Evolutionary conservation across 2,888 invertebrate species (phyloP), one percentile per base, ranked within the genome.

Genomic region (Chrysotoxum bicinctum): DNA sequence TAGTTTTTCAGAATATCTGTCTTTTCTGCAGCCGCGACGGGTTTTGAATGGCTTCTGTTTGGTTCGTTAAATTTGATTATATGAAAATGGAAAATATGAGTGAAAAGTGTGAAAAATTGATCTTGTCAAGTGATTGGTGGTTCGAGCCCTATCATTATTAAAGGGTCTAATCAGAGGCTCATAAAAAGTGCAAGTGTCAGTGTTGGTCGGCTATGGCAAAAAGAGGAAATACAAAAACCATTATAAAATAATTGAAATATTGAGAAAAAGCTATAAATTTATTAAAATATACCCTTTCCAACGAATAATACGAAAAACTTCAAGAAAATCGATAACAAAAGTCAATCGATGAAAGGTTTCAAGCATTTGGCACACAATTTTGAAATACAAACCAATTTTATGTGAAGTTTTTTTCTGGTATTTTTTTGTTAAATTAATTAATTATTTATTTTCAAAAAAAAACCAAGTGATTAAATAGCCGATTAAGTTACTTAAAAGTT

Each of bases 1-100:
- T 21, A 16, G 10, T 45, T 16, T 45, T 12, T 6, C 7, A 16
- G 21, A 16, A 12, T 69, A 23, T 35, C 8, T 19, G 1, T 54
- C 4, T 37, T 68, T 35, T 37, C n/a, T 50, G 58, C 62, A 26
- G 9, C 56, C 56, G 75, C 79, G 52, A 54, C 66, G 66, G 66
- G n/a, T 2, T 9, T 7, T 45, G 45, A 10, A 30, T 12, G n/a
- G 4, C 19, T 23, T 30, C 16, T 45, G 16, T 8, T 43, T 43
- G 8, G 3, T 16, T n/a, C 8, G n/a, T 40, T 8, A 3, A 43
- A 16, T 43, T 8, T 16, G 16, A 43, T 14, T 14, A 21, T 32
- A 19, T 58, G 10, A 3, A 40, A 21, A 35, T 35, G 9, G 12
- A 60, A 58, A 58, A 58, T 56, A 10, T 62, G 3, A 32, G 45